Conservation (phyloP, 2,797 vertebrate genomes). For the Melanotaenia pygmaea region DNA sequence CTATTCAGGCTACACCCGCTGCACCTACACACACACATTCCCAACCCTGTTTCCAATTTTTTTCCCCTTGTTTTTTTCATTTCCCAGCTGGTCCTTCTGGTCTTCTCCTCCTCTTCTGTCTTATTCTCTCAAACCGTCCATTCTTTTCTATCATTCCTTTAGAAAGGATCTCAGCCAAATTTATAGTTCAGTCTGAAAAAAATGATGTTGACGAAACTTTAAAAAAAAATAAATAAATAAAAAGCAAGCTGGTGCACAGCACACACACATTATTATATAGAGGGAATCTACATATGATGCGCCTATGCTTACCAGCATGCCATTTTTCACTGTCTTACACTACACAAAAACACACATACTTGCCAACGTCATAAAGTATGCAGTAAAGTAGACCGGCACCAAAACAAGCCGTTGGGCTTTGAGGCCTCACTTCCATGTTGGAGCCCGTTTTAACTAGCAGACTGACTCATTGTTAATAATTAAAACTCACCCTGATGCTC, state of each 20-base stretch:
- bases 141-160: slow-evolving; percentile 54
- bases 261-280: slow-evolving; percentile 65
- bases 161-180: slow-evolving; percentile 40
- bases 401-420: slow-evolving; percentile 74
- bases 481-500: slow-evolving; percentile 67
- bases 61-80: slow-evolving; percentile 56
- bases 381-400: slow-evolving; percentile 68
- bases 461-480: slow-evolving; percentile 76
- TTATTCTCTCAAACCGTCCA: slow-evolving; percentile 46
- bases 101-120: slow-evolving; percentile 47
- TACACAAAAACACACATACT: slow-evolving; percentile 16
- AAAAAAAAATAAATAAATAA: slow-evolving; percentile 27
- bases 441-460: slow-evolving; percentile 72
- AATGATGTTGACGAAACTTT: slow-evolving; percentile 55
- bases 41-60: slow-evolving; percentile 59
- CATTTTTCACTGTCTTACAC: slow-evolving; percentile 32
- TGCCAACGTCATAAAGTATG: slow-evolving; percentile 65
- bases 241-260: slow-evolving; percentile 42
- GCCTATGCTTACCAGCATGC: slow-evolving; percentile 28
- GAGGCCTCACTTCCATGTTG: slow-evolving; percentile 76
- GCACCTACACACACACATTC: slow-evolving; percentile 29
- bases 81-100: slow-evolving; percentile 38
- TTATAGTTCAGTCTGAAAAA: slow-evolving; percentile 47
- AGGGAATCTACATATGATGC: slow-evolving; percentile 57
- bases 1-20: slow-evolving; percentile 65